Conservation (phyloP, 2,113 vertebrate genomes). For the Nesoenas mayeri region DNA sequence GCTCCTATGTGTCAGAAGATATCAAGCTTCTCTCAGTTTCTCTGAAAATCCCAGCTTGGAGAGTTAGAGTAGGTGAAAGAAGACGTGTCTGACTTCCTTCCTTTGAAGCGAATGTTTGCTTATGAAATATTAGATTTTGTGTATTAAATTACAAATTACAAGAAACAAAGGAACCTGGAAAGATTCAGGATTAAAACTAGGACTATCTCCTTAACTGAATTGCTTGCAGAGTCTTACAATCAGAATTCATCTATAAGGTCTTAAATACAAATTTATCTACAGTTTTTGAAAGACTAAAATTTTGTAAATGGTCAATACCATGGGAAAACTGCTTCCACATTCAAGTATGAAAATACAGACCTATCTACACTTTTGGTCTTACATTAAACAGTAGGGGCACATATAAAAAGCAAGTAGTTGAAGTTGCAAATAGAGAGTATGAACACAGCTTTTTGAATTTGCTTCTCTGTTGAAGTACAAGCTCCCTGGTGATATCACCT, state of each 20-base stretch:
- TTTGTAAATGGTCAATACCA: not conserved
- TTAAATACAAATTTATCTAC: not conserved
- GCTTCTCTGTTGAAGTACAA: not conserved
- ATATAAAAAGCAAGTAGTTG: not conserved
- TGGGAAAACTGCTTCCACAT: not conserved
- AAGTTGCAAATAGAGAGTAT: not conserved
- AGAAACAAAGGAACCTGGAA: not conserved
- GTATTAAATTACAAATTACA: not conserved
- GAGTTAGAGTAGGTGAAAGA: not conserved
- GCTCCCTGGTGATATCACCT: not conserved
- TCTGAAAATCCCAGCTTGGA: not conserved
- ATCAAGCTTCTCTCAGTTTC: not conserved
- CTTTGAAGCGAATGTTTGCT: not conserved
- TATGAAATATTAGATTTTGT: not conserved
- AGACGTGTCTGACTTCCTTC: not conserved
- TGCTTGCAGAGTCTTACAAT: not conserved
- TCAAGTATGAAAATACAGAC: not conserved
- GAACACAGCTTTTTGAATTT: not conserved
- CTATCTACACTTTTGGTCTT: not conserved
- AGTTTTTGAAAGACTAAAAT: not conserved
- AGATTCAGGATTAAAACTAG: not conserved
- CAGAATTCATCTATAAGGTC: not conserved
- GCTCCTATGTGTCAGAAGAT: not conserved
- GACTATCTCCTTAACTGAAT: not conserved
- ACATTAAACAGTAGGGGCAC: accelerated